These are phyloP conservation scores for Ganaspis sp. DNA, from an alignment of 1,140 invertebrate species.

Conservation along the genomic window DNA sequence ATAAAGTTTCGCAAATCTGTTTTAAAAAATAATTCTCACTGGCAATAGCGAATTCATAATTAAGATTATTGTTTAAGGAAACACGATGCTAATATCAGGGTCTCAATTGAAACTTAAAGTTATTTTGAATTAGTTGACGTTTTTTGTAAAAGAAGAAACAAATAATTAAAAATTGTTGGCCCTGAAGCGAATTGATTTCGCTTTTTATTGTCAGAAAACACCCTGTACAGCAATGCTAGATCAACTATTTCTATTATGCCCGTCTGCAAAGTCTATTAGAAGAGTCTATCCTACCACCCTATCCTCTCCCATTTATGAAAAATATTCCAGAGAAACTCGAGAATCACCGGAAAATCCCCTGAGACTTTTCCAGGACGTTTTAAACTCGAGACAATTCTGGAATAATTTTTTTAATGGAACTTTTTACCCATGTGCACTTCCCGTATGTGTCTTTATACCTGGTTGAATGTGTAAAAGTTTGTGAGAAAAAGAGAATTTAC, in stretches of 20 bases:
- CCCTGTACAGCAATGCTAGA: constrained; percentile 65
- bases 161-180: background rate
- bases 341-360: background rate
- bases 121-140: no score
- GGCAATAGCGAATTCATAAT: no score
- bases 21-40: no score
- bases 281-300: constrained; percentile 70
- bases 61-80: no score
- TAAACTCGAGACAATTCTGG: background rate
- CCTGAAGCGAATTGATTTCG: constrained; percentile 30
- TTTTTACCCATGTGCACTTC: constrained; percentile 26
- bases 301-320: constrained; percentile 35
- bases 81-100: background rate
- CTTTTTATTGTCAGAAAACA: constrained; percentile 46
- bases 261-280: constrained; percentile 76
- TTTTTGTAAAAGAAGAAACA: background rate
- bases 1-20: no score
- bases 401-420: constrained; percentile 7
- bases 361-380: background rate
- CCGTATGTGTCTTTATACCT: constrained; percentile 28
- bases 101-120: no score
- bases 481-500: constrained; percentile 12
- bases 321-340: background rate
- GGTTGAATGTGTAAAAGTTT: background rate
- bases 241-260: constrained; percentile 76